Conservation (phyloP, 2,888 invertebrate species). For the Hypomecis punctinalis region DNA sequence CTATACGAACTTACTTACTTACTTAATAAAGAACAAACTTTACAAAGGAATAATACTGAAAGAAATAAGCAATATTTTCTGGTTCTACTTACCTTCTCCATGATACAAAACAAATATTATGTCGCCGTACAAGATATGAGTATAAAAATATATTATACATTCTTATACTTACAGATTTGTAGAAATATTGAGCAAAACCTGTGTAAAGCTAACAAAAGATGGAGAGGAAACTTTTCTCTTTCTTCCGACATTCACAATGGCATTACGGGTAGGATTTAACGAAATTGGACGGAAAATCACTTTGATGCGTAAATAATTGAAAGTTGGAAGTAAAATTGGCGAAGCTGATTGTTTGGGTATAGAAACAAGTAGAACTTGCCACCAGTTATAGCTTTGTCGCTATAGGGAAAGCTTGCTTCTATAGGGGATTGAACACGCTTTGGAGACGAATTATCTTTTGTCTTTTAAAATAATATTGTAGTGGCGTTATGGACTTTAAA, state of each 20-base stretch:
- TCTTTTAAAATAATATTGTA: too few species aligned
- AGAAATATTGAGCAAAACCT: slow-evolving; percentile 48
- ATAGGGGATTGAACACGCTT: too few species aligned
- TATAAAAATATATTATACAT: slow-evolving; percentile 10
- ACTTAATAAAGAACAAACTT: slow-evolving; percentile 16
- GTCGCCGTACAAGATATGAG: neutral
- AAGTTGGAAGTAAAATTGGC: slow-evolving; percentile 61
- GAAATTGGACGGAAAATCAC: slow-evolving; percentile 66
- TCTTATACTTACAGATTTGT: slow-evolving; percentile 28
- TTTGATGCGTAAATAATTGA: slow-evolving; percentile 70
- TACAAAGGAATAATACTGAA: neutral
- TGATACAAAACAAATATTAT: slow-evolving; percentile 16
- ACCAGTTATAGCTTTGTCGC: neutral
- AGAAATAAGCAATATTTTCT: neutral
- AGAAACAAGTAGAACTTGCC: slow-evolving; percentile 32
- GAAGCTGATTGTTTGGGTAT: slow-evolving; percentile 50
- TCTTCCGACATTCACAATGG: slow-evolving; percentile 59
- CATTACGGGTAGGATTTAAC: slow-evolving; percentile 61
- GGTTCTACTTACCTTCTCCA: neutral
- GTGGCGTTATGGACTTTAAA: too few species aligned
- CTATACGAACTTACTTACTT: too few species aligned
- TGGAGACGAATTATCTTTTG: too few species aligned
- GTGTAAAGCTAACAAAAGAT: slow-evolving; percentile 54
- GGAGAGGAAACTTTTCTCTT: slow-evolving; percentile 50
- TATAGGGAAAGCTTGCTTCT: too few species aligned